Conservation (phyloP, 2,797 vertebrate species). For the Xiphophorus birchmanni region DNA sequence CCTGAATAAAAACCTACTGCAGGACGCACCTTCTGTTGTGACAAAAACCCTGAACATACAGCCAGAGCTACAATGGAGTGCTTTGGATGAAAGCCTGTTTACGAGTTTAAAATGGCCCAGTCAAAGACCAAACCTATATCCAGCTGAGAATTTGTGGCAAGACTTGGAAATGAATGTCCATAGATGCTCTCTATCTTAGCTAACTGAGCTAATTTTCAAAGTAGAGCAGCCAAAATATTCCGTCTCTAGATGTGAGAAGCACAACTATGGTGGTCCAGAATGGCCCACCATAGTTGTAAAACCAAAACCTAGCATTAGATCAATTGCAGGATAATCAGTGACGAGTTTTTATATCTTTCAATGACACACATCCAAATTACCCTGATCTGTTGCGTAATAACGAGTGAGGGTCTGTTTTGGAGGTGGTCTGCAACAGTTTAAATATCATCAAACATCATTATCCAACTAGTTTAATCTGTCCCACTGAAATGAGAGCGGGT, state of each 20-base stretch:
- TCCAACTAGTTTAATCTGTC: background rate
- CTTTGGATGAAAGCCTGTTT: background rate
- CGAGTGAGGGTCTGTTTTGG: background rate
- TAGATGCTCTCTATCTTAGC: background rate
- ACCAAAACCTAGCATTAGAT: slow-evolving; percentile 2
- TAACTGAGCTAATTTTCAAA: background rate
- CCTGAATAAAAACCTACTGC: background rate
- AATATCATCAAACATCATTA: slow-evolving; percentile 1
- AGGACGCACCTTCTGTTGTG: background rate
- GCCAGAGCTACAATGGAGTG: background rate
- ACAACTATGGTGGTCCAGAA: background rate
- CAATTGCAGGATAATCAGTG: background rate
- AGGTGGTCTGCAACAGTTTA: background rate
- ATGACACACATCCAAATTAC: background rate
- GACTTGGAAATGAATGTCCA: background rate
- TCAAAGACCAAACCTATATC: background rate
- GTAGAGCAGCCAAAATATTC: background rate
- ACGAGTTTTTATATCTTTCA: background rate
- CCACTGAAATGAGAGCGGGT: background rate
- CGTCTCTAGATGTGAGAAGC: background rate
- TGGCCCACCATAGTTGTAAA: background rate
- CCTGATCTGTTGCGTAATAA: background rate
- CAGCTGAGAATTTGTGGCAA: background rate
- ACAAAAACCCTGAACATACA: background rate
- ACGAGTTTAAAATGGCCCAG: background rate